phyloP scores from a whole-genome alignment of 2,113 vertebrate genomes.

The Podocnemis expansa region DNA sequence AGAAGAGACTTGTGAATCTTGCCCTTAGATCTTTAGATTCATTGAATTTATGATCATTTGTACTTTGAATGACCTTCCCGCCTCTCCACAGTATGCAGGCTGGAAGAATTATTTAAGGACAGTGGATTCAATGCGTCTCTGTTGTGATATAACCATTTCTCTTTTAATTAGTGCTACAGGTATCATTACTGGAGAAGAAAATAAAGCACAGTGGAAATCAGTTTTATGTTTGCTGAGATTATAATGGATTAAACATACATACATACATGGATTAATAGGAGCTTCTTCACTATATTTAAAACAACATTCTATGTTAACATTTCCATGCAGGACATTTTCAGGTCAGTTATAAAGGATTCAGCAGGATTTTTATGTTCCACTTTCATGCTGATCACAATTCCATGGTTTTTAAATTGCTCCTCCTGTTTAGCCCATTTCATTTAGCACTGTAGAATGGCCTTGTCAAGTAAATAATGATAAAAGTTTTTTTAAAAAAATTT shows the following conservation, averaged over 20 bases:
- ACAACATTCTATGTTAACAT: neutral
- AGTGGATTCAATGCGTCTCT: neutral
- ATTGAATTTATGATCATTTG: neutral
- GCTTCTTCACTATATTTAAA: neutral
- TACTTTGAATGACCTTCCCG: neutral
- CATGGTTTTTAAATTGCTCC: neutral
- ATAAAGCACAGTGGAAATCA: neutral
- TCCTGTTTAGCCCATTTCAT: neutral
- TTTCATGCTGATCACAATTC: neutral
- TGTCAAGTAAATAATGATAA: neutral
- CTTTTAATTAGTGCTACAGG: neutral
- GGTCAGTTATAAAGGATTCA: fast-evolving
- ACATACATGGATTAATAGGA: neutral
- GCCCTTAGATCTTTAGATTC: neutral
- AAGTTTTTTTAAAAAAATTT: neutral
- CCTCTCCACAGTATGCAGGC: neutral
- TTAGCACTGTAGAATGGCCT: neutral
- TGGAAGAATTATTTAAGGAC: neutral
- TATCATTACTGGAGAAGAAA: neutral
- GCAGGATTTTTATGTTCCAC: neutral
- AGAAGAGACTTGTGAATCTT: neutral
- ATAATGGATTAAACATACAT: neutral
- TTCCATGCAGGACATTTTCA: neutral
- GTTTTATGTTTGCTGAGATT: neutral
- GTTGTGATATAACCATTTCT: neutral